Evolutionary conservation across 2,797 vertebrate genomes (phyloP), one percentile per base, ranked within the genome.

Genomic region (Arctocebus calabarensis): DNA sequence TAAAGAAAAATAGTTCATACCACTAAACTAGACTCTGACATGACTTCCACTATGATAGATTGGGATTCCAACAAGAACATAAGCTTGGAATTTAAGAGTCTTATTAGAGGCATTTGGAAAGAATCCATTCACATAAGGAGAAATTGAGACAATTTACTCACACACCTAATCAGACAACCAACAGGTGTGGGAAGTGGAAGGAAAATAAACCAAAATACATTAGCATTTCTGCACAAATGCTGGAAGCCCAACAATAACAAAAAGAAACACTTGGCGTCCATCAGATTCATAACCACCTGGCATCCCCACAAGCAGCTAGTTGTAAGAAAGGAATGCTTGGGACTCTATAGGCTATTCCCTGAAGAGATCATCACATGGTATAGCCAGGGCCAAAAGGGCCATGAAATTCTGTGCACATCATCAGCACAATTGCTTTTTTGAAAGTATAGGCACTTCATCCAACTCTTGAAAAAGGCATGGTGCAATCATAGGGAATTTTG

Each of bases 131-230:
- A 19, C 22, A 78, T 52, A 59, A 79, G 78, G 78, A 73, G 75
- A 94, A 94, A 97, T 84, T 71, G 77, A 81, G 84, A 45, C 91
- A 85, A 94, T 94, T 93, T 83, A 75, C 86, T 95, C 95, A 62
- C 45, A 81, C 90, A 97, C 88, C 92, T 95, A 94, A 94, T 96
- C 95, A 96, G 94, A 85, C 78, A 96, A 88, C 59, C 88, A 90
- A 84, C 90, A 94, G 88, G 96, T 96, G 78, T 81, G 66, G 82
- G 88, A 90, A 95, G n/a, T 88, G 57, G 45, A 77, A 84, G 61
- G 59, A 91, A 95, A 95, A 90, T 85, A 92, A 88, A 86, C 59
- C 90, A 90, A 90, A 79, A 61, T 11, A 78, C 13, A 40, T 71
- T 79, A 92, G 85, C 52, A 82, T 94, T 96, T 94, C 79, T 90